These are phyloP conservation scores for Pogonocherus hispidulus DNA, from an alignment of 2,888 invertebrate genomes.

Conservation along the genomic window DNA sequence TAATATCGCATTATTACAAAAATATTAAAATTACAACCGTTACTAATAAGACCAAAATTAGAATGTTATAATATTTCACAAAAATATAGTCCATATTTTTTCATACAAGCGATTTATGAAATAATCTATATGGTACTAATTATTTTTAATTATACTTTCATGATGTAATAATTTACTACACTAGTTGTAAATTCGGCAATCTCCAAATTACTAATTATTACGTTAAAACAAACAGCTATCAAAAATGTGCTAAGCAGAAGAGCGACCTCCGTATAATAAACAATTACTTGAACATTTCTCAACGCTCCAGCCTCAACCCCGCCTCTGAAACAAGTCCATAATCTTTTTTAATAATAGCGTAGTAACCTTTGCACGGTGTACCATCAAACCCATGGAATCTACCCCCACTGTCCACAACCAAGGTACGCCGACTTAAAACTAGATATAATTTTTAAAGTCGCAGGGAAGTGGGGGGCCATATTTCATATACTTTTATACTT, in stretches of 20 bases:
- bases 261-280: slow-evolving; percentile 7
- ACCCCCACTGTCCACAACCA: slow-evolving; percentile 7
- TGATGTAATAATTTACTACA: not conserved
- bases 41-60: no score
- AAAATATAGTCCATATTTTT: no score
- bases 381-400: slow-evolving; percentile 22
- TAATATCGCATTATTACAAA: no score
- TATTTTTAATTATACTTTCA: no score
- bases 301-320: slow-evolving; percentile 9
- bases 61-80: no score
- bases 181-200: not conserved
- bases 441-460: slow-evolving; percentile 30
- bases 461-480: slow-evolving; percentile 36
- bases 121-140: no score
- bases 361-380: slow-evolving; percentile 20
- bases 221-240: slow-evolving; percentile 5
- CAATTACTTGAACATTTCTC: slow-evolving; percentile 18
- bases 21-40: no score
- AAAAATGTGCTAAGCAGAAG: slow-evolving; percentile 5
- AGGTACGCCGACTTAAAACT: slow-evolving; percentile 20
- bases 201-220: not conserved
- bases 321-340: not conserved
- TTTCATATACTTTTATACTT: slow-evolving; percentile 39
- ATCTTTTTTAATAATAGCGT: not conserved
- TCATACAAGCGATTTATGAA: no score